Percentiles rank a stretch among this genome's conserved stretches.
Evolutionary conservation across 2,113 vertebrate species (phyloP).

Genomic region (Epinephelus moara): DNA sequence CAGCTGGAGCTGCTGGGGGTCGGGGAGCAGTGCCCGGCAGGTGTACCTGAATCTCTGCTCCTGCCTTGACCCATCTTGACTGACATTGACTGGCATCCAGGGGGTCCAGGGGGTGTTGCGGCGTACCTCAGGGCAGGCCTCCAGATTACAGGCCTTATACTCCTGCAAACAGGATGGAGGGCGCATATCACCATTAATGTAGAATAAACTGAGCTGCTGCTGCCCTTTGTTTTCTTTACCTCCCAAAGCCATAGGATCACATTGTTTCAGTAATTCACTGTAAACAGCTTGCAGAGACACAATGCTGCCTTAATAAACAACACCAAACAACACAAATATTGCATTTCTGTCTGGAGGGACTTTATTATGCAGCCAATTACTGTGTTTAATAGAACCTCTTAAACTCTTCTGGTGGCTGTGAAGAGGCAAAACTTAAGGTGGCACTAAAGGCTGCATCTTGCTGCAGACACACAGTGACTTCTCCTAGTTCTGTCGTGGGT

Average conservation of each 20-base stretch:
- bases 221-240: not conserved
- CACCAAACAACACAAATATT: slow-evolving; percentile 4
- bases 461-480: not conserved
- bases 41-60: slow-evolving; percentile 97
- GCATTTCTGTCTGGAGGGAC: not conserved
- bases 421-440: not conserved
- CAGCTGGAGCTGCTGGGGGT: slow-evolving; percentile 94
- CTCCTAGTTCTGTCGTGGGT: too few species aligned
- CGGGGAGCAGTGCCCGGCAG: slow-evolving; percentile 90
- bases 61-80: slow-evolving; percentile 90
- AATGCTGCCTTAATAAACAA: not conserved
- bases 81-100: slow-evolving; percentile 95
- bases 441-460: not conserved
- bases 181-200: not conserved
- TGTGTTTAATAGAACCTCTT: not conserved
- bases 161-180: slow-evolving; percentile 83
- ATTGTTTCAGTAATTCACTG: not conserved
- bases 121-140: slow-evolving; percentile 93
- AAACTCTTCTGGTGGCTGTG: not conserved
- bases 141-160: slow-evolving; percentile 93
- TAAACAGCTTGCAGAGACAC: slow-evolving; percentile 21
- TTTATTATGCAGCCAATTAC: slow-evolving; percentile 24
- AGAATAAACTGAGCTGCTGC: not conserved
- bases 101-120: slow-evolving; percentile 97
- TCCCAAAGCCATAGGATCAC: not conserved